Percentiles rank a stretch among this genome's conserved stretches.
These are phyloP conservation scores for Lingula anatina DNA, from an alignment of 2,888 invertebrate genomes.

Conservation along the genomic window DNA sequence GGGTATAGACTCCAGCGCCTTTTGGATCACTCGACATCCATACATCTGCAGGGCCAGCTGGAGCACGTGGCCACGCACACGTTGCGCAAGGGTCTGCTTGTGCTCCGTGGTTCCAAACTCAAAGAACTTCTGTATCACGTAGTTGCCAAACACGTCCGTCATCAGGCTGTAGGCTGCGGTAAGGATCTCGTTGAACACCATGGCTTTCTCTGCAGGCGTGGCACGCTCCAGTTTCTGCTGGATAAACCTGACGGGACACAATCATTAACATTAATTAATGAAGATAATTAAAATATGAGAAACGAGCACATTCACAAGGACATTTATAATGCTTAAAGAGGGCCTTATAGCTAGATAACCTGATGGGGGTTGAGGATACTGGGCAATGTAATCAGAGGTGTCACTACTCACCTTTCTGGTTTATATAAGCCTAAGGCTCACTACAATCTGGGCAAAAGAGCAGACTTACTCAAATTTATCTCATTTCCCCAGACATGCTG, in stretches of 20 bases:
- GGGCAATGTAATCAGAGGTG: no score
- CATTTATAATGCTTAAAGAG: no score
- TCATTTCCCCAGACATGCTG: no score
- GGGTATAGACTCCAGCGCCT: constrained; percentile 94
- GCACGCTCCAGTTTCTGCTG: constrained; percentile 98
- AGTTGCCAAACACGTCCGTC: constrained; percentile 95
- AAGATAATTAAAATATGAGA: neutral
- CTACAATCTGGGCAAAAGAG: no score
- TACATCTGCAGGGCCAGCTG: constrained; percentile 98
- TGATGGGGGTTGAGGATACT: no score
- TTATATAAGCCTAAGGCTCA: no score
- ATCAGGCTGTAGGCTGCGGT: constrained; percentile 92
- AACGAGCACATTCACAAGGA: no score
- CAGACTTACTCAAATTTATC: no score
- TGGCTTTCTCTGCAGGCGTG: constrained; percentile 89
- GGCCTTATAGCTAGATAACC: no score
- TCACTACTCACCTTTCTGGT: no score
- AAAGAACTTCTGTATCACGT: constrained; percentile 77
- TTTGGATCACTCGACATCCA: constrained; percentile 98
- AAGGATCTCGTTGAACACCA: constrained; percentile 97
- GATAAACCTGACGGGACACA: constrained; percentile 85
- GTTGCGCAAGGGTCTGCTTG: constrained; percentile 87
- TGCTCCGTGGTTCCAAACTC: constrained; percentile 98
- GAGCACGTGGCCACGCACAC: constrained; percentile 75
- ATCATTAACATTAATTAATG: neutral